Percentiles rank a stretch among this genome's conserved stretches.
These are phyloP conservation scores for Garrulus glandarius DNA, from an alignment of 2,797 vertebrate genomes.

Conservation along the genomic window DNA sequence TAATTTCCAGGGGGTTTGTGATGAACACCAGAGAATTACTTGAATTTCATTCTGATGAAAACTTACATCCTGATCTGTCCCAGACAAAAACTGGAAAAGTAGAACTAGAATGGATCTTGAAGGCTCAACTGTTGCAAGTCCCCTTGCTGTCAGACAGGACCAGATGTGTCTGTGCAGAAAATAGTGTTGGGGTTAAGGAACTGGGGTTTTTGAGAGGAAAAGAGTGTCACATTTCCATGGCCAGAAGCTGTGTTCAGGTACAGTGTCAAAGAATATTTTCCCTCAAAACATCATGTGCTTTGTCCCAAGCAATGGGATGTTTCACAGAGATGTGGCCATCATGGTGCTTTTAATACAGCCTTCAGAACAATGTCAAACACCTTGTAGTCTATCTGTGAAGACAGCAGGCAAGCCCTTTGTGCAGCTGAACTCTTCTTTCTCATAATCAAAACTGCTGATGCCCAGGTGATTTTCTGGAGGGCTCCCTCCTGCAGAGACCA, in stretches of 20 bases:
- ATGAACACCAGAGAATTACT: background rate
- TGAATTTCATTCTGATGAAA: background rate
- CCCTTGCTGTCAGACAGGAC: background rate
- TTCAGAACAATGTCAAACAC: background rate
- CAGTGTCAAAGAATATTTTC: background rate
- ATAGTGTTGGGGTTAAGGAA: background rate
- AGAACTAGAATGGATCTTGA: background rate
- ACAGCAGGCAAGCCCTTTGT: background rate
- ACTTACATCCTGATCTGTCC: background rate
- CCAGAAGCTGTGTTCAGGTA: background rate
- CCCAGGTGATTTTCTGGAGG: background rate
- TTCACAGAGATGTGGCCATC: background rate
- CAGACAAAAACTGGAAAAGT: background rate
- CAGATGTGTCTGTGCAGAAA: background rate
- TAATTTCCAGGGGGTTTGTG: background rate
- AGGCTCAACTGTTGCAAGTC: background rate
- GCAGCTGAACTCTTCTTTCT: background rate
- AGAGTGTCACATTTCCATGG: background rate
- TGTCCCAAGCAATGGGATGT: background rate
- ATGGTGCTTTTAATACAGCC: accelerated
- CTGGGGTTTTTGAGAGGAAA: background rate
- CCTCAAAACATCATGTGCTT: background rate
- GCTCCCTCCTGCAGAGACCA: background rate
- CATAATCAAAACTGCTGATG: background rate
- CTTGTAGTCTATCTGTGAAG: background rate